Conservation (phyloP, 2,797 vertebrate genomes). For the Enteromius anoplus region DNA sequence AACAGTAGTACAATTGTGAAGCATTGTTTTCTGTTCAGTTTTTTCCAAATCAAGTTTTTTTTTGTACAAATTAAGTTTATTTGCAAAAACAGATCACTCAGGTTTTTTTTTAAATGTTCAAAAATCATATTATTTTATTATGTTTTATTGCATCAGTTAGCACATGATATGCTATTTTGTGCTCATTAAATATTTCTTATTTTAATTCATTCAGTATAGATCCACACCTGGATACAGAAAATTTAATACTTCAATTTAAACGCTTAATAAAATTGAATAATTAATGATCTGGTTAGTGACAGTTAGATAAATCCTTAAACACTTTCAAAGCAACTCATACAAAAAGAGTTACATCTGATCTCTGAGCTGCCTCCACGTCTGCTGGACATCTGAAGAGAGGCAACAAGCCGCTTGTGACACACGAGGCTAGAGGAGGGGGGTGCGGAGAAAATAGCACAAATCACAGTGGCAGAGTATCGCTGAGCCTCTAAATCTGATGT, state of each 20-base stretch:
- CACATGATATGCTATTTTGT: not conserved
- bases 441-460: slow-evolving; percentile 49
- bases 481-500: slow-evolving; percentile 47
- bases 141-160: too few relatives aligned
- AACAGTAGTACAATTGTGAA: not conserved
- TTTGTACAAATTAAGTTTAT: not conserved
- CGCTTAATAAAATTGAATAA: not conserved
- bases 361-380: not conserved
- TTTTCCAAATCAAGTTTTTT: not conserved
- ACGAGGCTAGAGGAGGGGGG: slow-evolving; percentile 27
- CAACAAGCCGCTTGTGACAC: slow-evolving; percentile 19
- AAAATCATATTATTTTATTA: too few relatives aligned
- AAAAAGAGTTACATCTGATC: not conserved
- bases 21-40: not conserved
- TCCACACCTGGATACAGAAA: not conserved
- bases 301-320: not conserved
- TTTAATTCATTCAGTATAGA: not conserved
- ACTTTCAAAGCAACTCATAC: not conserved
- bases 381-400: slow-evolving; percentile 36
- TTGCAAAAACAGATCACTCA: too few relatives aligned
- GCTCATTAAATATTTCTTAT: not conserved
- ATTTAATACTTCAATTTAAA: not conserved
- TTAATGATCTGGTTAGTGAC: not conserved
- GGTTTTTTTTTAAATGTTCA: too few relatives aligned
- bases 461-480: slow-evolving; percentile 43